Conservation (phyloP, 2,113 vertebrate genomes). For the Cyanoliseus patagonus region DNA sequence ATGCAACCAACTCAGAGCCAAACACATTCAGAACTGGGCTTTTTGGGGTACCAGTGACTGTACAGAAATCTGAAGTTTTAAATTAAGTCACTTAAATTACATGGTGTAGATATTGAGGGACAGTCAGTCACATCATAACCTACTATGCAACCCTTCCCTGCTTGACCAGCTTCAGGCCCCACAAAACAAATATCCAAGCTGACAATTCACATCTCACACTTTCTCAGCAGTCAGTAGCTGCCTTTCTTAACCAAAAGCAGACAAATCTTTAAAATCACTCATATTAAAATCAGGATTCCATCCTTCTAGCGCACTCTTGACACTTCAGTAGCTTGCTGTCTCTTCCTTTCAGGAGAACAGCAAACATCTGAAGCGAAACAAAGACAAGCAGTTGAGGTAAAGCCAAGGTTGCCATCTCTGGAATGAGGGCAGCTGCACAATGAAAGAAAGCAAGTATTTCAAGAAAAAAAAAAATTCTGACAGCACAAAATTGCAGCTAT, state of each 20-base stretch:
- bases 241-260: neutral
- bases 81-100: neutral
- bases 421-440: neutral
- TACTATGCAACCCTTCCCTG: neutral
- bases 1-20: accelerated
- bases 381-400: neutral
- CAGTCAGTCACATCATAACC: neutral
- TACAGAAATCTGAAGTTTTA: neutral
- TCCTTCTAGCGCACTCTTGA: neutral
- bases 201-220: accelerated
- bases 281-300: neutral
- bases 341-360: neutral
- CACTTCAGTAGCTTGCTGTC: neutral
- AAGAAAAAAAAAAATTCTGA: neutral
- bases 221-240: neutral
- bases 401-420: neutral
- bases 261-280: neutral
- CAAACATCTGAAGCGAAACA: neutral
- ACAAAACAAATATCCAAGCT: neutral
- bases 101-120: accelerated
- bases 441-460: neutral
- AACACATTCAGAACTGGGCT: accelerated
- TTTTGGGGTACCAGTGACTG: neutral
- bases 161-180: neutral
- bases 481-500: neutral